A percentile compares a stretch with the other conserved stretches of the same genome.
These are phyloP conservation scores for Endotricha flammealis DNA, from an alignment of 2,888 invertebrate genomes.

Conservation along the genomic window DNA sequence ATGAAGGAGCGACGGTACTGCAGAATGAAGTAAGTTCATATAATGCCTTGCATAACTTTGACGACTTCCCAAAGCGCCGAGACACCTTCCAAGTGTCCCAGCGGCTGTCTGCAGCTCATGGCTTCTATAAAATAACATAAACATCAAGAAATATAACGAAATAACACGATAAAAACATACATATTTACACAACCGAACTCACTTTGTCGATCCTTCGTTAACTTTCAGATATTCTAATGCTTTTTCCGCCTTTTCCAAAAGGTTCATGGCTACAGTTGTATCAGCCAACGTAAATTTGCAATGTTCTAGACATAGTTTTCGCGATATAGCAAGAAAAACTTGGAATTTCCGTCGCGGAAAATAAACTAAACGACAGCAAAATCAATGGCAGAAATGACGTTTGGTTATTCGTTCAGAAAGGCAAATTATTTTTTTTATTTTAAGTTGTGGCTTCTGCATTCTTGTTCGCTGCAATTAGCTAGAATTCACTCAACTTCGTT, in stretches of 20 bases:
- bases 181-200: slow-evolving; percentile 27
- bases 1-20: slow-evolving; percentile 59
- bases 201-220: slow-evolving; percentile 58
- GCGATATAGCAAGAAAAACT: slow-evolving; percentile 18
- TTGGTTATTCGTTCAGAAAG: slow-evolving; percentile 13
- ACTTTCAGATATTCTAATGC: slow-evolving; percentile 65
- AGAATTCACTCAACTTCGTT: too few relatives aligned
- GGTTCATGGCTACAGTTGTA: slow-evolving; percentile 50
- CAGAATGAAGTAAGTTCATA: slow-evolving; percentile 58
- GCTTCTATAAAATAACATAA: slow-evolving; percentile 40
- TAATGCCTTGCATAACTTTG: slow-evolving; percentile 63
- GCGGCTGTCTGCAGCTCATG: slow-evolving; percentile 68
- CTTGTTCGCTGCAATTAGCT: too few relatives aligned
- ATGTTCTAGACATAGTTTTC: slow-evolving; percentile 30
- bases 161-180: slow-evolving; percentile 14
- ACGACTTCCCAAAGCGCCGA: slow-evolving; percentile 63
- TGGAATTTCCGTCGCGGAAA: slow-evolving; percentile 32
- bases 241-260: slow-evolving; percentile 71
- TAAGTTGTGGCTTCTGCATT: too few relatives aligned
- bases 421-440: slow-evolving; percentile 5
- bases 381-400: slow-evolving; percentile 40
- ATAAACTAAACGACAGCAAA: slow-evolving; percentile 47
- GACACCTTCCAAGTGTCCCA: slow-evolving; percentile 62
- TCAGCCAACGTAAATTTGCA: slow-evolving; percentile 26
- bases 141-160: slow-evolving; percentile 8